A percentile compares a stretch with the other conserved stretches of the same genome.
These are phyloP conservation scores for Ylistrum balloti DNA, from an alignment of 1,140 invertebrate species.

Conservation along the genomic window DNA sequence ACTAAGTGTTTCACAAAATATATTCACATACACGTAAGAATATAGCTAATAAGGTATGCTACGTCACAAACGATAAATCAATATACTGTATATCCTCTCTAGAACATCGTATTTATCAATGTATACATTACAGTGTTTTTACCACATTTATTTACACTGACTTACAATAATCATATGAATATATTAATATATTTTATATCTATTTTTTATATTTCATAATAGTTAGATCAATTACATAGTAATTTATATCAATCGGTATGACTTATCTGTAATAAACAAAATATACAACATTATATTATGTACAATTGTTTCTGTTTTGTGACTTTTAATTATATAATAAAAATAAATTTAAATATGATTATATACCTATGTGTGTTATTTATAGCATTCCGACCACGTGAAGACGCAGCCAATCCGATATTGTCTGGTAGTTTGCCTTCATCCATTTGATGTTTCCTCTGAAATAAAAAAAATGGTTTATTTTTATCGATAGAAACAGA, in stretches of 20 bases:
- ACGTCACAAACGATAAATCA: not conserved
- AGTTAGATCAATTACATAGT: not conserved
- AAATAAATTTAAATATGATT: slow-evolving; percentile 18
- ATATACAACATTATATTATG: not conserved
- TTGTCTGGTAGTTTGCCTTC: slow-evolving; percentile 71
- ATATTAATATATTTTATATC: no score
- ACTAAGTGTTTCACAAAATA: no score
- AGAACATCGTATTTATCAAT: not conserved
- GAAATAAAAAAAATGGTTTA: no score
- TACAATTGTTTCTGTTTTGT: not conserved
- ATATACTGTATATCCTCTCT: not conserved
- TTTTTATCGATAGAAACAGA: no score
- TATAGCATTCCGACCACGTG: slow-evolving; percentile 65
- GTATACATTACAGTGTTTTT: not conserved
- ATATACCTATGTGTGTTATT: not conserved
- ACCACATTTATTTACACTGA: no score
- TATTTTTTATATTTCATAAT: no score
- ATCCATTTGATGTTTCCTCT: slow-evolving; percentile 79
- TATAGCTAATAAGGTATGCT: no score
- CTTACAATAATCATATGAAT: no score
- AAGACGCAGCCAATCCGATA: slow-evolving; percentile 68
- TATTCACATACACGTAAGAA: no score
- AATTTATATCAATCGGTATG: not conserved
- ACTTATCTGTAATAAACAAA: slow-evolving; percentile 7
- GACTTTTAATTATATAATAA: not conserved